Evolutionary conservation across 1,140 invertebrate genomes (phyloP).

Genomic region (Xylocopa sonorina): DNA sequence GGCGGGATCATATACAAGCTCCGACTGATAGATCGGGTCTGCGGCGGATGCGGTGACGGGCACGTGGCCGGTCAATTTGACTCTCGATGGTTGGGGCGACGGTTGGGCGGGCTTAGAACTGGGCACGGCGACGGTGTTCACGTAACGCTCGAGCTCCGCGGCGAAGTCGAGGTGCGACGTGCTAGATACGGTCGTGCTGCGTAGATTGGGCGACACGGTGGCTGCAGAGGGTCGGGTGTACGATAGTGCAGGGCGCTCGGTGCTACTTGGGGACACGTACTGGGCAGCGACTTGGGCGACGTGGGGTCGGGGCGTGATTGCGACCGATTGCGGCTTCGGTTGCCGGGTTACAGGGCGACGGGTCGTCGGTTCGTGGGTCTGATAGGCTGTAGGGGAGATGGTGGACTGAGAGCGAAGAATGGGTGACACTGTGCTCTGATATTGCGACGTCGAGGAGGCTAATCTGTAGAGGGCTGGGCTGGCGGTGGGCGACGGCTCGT

Average conservation of each 20-base stretch:
- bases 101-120: slow-evolving; percentile 67
- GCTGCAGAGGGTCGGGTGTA: slow-evolving; percentile 73
- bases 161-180: slow-evolving; percentile 86
- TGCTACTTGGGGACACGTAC: slow-evolving; percentile 83
- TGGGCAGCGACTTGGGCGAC: slow-evolving; percentile 85
- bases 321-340: slow-evolving; percentile 80
- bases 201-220: slow-evolving; percentile 77
- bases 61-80: slow-evolving; percentile 66
- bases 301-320: slow-evolving; percentile 85
- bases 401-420: slow-evolving; percentile 70
- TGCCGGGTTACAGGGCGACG: slow-evolving; percentile 79
- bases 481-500: slow-evolving; percentile 73
- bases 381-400: slow-evolving; percentile 74
- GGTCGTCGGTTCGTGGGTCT: slow-evolving; percentile 78
- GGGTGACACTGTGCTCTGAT: slow-evolving; percentile 74
- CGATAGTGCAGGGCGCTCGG: slow-evolving; percentile 78
- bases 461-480: slow-evolving; percentile 79
- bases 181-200: slow-evolving; percentile 74
- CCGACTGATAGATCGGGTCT: slow-evolving; percentile 88
- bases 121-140: slow-evolving; percentile 87
- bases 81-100: slow-evolving; percentile 60
- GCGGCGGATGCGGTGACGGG: slow-evolving; percentile 76
- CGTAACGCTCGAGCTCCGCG: slow-evolving; percentile 89
- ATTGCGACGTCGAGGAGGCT: slow-evolving; percentile 75
- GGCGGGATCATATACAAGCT: slow-evolving; percentile 89